Evolutionary conservation across 2,888 invertebrate genomes (phyloP), one percentile per base, ranked within the genome.

Genomic region (Herminia tarsipennalis): DNA sequence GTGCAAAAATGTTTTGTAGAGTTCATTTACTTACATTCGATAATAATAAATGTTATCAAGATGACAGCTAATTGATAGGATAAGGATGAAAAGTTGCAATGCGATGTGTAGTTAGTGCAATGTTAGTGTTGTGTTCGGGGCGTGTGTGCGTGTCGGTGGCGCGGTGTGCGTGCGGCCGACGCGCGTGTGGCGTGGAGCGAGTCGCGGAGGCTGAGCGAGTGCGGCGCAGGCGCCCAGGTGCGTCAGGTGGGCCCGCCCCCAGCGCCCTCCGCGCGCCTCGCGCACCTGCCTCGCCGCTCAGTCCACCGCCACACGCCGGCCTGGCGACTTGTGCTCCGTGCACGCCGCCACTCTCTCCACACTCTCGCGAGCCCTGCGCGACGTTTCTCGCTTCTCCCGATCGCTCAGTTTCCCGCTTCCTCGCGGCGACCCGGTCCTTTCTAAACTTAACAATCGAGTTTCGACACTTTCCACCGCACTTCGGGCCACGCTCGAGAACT

Each of bases 151-250:
- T 41, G 29, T 28, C 39, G 5, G 27, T 8, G 17, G 28, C 21
- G 29, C 34, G 46, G 53, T 58, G 59, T 55, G 66, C 46, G 48
- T 51, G 36, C 28, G 41, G 50, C 51, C 30, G 56, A 18, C 25
- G 36, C 45, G 53, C 53, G 39, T 42, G 53, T 55, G 59, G 52
- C 34, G 51, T 50, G 58, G 57, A 53, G 63, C 46, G 45, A 45
- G 36, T 29, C 50, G 64, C 67, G 71, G 72, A 78, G 75, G 68
- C 52, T 56, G 59, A 55, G 58, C 48, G 69, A 68, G 56, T 77
- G 80, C 76, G 81, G 81, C 91, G 91, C 91, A 86, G 78, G 91
- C 91, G 91, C 91, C 86, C 89, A 90, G 91, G 91, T 91, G 90
- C 75, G 79, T 76, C 88, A 89, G 90, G 90, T 89, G 84, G 86